Evolutionary conservation across 2,888 invertebrate species (phyloP).

Genomic region (Petrolisthes manimaculis): DNA sequence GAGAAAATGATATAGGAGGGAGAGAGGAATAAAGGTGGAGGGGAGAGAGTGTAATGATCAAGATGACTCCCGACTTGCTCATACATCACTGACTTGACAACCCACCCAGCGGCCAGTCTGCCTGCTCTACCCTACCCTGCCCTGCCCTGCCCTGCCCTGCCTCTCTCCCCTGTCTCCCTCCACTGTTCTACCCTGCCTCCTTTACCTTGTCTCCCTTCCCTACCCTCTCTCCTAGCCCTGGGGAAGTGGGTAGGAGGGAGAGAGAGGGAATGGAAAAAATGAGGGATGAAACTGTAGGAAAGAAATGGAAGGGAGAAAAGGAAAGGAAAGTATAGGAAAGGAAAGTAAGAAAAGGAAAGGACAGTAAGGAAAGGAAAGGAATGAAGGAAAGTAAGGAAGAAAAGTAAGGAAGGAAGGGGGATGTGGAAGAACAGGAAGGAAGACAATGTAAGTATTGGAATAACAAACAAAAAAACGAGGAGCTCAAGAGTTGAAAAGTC

Average conservation of each 20-base stretch:
- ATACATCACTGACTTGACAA: conserved; percentile 22
- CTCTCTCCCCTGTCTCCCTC: too few species aligned
- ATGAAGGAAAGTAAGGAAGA: not conserved
- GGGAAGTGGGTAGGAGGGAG: too few species aligned
- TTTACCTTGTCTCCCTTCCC: too few species aligned
- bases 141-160: too few species aligned
- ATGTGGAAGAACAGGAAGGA: too few species aligned
- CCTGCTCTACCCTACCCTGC: conserved; percentile 11
- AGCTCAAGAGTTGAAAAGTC: not conserved
- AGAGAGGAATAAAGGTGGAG: conserved; percentile 26
- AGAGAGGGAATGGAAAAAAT: not conserved
- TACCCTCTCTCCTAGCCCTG: too few species aligned
- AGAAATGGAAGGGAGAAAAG: not conserved
- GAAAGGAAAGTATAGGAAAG: not conserved
- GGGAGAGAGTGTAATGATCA: not conserved
- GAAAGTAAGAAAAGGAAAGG: too few species aligned
- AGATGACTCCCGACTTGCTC: conserved; percentile 12
- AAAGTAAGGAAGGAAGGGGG: not conserved
- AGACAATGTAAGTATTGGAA: not conserved
- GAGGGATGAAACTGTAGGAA: not conserved
- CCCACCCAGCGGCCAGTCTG: conserved; percentile 27
- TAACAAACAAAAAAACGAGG: not conserved
- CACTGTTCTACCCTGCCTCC: too few species aligned
- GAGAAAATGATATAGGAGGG: too few species aligned
- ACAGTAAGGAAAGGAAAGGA: not conserved